Base-by-base conservation (phyloP, 2,888 invertebrate species). In the Leptinotarsa peninsularis region DNA sequence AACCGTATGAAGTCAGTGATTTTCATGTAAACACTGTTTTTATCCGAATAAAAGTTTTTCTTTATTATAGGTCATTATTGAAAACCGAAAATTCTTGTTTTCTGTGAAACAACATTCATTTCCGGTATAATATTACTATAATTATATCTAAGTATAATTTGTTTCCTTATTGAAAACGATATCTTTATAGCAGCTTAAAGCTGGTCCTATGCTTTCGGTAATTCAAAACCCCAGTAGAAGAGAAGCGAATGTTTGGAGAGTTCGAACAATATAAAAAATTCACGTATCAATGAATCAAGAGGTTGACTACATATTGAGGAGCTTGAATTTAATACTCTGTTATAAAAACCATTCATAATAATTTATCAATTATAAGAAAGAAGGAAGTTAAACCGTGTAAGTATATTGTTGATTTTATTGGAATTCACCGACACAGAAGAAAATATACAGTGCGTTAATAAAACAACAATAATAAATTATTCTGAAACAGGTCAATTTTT, bases 141-240 rank as follows among this genome's bases (percentile, higher is more conserved):
- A 54, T 54, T 54, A 18, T 54, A 54, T 54, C 54, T 18, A 18
- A 54, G 18, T 54, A 54, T 54, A 54, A 54, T 54, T 54, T 54
- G 54, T 18, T 54, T n/a, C 54, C 18, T 54, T 18, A 18, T 18
- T 54, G 54, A 54, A 54, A 54, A 54, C 7, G 54, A 54, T 54
- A 54, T 54, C 54, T 54, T 18, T 54, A 54, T 54, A 54, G 54
- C 54, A 18, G 54, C 18, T 54, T 13, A 18, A 13, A n/a, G 18
- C 18, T 54, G 54, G n/a, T 54, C 54, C 54, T 43, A 54, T 54
- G 13, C 54, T 54, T 54, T 54, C 54, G 13, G 54, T 54, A 54
- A 54, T 54, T 18, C 13, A 18, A 54, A 18, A 54, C 54, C 54
- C n/a, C 18, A n/a, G 54, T 54, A 54, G 18, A 18, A 18, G 54